Conservation (phyloP, 2,113 vertebrate species). For the Antennarius striatus region DNA sequence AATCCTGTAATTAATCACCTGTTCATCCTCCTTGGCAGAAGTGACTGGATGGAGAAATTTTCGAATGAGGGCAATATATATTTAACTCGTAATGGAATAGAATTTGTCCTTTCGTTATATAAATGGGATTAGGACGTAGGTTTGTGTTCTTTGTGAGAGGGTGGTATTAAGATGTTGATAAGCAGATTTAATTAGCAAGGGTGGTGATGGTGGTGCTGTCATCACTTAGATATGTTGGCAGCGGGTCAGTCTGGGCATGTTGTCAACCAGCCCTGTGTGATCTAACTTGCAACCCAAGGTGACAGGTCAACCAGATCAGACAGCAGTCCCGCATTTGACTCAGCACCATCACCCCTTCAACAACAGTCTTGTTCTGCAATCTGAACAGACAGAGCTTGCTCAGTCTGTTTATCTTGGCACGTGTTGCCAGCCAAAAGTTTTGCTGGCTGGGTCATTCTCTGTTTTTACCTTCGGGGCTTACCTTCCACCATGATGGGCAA, state of each 20-base stretch:
- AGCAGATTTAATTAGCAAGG: slow-evolving; percentile 42
- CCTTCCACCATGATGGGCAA: slow-evolving; percentile 49
- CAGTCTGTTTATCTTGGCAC: slow-evolving; percentile 66
- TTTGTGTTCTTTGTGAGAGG: slow-evolving; percentile 5
- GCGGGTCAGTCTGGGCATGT: slow-evolving; percentile 19
- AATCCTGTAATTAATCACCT: too few relatives aligned
- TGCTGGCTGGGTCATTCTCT: slow-evolving; percentile 57
- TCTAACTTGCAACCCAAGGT: slow-evolving; percentile 53
- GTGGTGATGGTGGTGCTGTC: slow-evolving; percentile 12
- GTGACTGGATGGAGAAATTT: too few relatives aligned
- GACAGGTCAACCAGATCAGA: slow-evolving; percentile 60
- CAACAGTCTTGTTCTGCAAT: slow-evolving; percentile 34
- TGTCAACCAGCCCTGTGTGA: slow-evolving; percentile 48
- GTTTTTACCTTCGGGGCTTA: slow-evolving; percentile 56
- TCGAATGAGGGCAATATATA: too few relatives aligned
- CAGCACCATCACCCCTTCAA: slow-evolving; percentile 29
- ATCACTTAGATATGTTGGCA: slow-evolving; percentile 10
- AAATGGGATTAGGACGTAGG: background rate
- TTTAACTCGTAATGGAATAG: background rate
- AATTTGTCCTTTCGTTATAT: background rate
- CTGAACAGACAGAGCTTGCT: slow-evolving; percentile 35
- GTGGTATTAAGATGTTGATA: slow-evolving; percentile 22
- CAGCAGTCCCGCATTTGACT: slow-evolving; percentile 35
- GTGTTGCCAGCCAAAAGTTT: slow-evolving; percentile 49
- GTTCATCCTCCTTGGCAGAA: too few relatives aligned